Conservation (phyloP, 2,113 vertebrate species). For the Corythoichthys haematopterus region DNA sequence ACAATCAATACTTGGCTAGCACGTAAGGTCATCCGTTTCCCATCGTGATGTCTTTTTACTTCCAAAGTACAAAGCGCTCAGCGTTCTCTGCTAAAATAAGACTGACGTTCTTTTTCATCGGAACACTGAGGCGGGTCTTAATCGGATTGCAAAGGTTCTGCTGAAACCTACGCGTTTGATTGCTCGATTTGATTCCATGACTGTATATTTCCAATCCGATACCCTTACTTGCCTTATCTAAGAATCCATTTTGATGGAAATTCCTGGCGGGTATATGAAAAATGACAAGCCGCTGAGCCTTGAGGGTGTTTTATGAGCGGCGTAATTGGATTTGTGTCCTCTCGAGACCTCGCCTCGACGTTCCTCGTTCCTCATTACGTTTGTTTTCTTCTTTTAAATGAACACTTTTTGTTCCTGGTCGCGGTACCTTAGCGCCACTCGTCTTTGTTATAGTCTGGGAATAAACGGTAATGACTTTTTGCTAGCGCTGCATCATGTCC, state of each 20-base stretch:
- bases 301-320: constrained; percentile 16
- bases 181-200: constrained; percentile 57
- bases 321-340: constrained; percentile 25
- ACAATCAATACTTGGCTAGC: not conserved
- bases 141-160: constrained; percentile 50
- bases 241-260: constrained; percentile 16
- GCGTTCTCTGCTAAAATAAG: constrained; percentile 15
- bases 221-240: not conserved
- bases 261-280: not conserved
- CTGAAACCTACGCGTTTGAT: constrained; percentile 47
- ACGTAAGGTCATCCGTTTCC: not conserved
- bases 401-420: not conserved
- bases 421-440: not conserved
- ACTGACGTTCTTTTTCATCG: constrained; percentile 60
- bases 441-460: not conserved
- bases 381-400: not conserved
- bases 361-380: not conserved
- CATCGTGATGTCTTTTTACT: not conserved
- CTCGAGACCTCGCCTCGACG: not conserved
- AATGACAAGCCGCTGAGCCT: constrained; percentile 5
- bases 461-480: not conserved
- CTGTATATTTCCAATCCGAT: not conserved
- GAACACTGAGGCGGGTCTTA: constrained; percentile 39
- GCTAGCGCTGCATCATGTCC: not conserved
- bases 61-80: not conserved